phyloP scores from a whole-genome alignment of 2,113 vertebrate genomes.

The Gymnocephalus cernua region DNA sequence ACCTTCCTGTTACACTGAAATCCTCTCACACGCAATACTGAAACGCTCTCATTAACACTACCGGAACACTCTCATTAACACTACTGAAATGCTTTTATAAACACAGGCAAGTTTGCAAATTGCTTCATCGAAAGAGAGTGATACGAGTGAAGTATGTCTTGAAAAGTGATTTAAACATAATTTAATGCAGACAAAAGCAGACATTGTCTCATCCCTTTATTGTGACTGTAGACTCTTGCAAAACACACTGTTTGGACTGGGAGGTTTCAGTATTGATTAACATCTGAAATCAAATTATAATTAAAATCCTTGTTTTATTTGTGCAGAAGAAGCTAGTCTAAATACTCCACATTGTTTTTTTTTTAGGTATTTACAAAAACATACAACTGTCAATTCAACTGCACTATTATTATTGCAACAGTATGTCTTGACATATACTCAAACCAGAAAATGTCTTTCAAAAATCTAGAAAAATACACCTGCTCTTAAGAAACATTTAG shows the following conservation, averaged over 20 bases:
- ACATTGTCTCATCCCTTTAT: conserved; percentile 42
- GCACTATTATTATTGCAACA: conserved; percentile 11
- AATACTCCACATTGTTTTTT: not conserved
- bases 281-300: conserved; percentile 15
- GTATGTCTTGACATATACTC: not conserved
- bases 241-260: not conserved
- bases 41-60: no score
- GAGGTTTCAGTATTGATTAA: conserved; percentile 9
- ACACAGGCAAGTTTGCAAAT: no score
- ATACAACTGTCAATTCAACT: conserved; percentile 35
- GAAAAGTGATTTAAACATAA: conserved; percentile 14
- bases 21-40: no score
- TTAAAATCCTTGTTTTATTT: not conserved
- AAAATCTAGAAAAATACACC: conserved; percentile 33
- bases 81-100: no score
- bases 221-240: conserved; percentile 52
- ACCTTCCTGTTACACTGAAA: no score
- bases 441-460: not conserved
- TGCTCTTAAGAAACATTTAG: conserved; percentile 15
- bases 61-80: no score
- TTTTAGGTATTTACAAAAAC: not conserved
- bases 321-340: not conserved
- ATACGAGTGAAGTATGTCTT: no score
- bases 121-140: no score
- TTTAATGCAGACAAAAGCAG: not conserved